These are phyloP conservation scores for Antedon mediterranea DNA, from an alignment of 53 echinoderm and acorn worm genomes.

Conservation along the genomic window DNA sequence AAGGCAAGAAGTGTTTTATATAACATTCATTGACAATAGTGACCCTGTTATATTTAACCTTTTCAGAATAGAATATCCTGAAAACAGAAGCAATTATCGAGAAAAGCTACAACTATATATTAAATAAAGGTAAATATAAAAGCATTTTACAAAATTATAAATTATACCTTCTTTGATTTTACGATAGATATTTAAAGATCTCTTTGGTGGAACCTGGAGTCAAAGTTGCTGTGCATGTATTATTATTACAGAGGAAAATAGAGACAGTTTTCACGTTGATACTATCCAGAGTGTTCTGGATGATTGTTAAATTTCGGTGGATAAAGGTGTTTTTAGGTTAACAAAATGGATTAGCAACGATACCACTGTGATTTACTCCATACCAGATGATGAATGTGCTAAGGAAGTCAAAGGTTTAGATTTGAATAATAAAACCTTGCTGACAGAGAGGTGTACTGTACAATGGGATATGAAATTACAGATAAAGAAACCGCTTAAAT, in stretches of 20 bases:
- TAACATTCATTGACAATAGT: too few species aligned
- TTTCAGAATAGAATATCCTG: too few species aligned
- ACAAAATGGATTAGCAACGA: conserved; percentile 48
- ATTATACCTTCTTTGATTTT: too few species aligned
- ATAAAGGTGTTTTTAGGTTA: conserved; percentile 31
- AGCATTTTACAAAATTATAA: too few species aligned
- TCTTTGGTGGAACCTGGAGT: conserved; percentile 26
- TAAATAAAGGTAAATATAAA: too few species aligned
- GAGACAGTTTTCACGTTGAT: background rate
- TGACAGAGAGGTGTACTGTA: conserved; percentile 42
- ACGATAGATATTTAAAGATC: too few species aligned
- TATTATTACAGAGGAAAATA: conserved; percentile 15
- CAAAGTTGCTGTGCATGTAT: conserved; percentile 32
- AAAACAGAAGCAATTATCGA: too few species aligned
- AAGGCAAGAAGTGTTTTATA: too few species aligned
- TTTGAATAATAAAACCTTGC: conserved; percentile 29
- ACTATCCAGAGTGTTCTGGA: conserved; percentile 24
- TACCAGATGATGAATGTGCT: conserved; percentile 17
- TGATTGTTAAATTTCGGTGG: conserved; percentile 41
- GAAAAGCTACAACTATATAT: too few species aligned
- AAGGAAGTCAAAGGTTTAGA: conserved; percentile 16
- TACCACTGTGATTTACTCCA: conserved; percentile 5
- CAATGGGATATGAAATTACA: conserved; percentile 14
- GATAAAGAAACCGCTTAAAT: too few species aligned
- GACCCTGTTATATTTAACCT: too few species aligned